A percentile compares a stretch with the other conserved stretches of the same genome.
Conservation (phyloP, 23 tunicate genomes). For the Styela plicata region DNA sequence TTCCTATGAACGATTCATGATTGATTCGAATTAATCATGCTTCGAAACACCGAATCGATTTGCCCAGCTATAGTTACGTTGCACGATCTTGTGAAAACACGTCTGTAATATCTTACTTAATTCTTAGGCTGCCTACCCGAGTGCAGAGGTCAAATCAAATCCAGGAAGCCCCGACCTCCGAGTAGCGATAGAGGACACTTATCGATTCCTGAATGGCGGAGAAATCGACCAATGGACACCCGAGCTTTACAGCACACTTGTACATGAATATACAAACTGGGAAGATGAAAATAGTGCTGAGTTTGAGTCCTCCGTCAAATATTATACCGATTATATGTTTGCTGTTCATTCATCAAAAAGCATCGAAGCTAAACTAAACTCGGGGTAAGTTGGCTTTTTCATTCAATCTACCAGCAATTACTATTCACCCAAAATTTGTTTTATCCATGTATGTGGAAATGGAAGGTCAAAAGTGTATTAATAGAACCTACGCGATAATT, state of each 20-base stretch:
- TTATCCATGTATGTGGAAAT: too few relatives aligned
- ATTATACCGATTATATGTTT: conserved; percentile 5
- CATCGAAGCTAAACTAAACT: not conserved
- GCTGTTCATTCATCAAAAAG: conserved; percentile 23
- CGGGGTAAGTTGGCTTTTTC: not conserved
- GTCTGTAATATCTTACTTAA: too few relatives aligned
- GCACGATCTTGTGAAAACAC: too few relatives aligned
- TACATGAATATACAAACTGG: conserved; percentile 24
- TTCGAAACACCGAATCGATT: too few relatives aligned
- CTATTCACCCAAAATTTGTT: too few relatives aligned
- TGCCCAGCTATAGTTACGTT: too few relatives aligned
- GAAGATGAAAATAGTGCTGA: not conserved
- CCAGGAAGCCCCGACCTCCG: not conserved
- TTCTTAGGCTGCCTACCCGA: conserved; percentile 16
- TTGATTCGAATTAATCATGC: too few relatives aligned
- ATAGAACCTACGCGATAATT: too few relatives aligned
- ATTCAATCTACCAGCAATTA: too few relatives aligned
- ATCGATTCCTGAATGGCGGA: conserved; percentile 1
- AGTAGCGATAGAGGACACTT: conserved; percentile 2
- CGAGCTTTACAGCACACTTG: not conserved
- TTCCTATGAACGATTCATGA: too few relatives aligned
- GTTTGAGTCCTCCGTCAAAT: conserved; percentile 7
- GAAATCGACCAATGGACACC: conserved; percentile 3
- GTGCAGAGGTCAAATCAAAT: not conserved
- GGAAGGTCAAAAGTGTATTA: too few relatives aligned